phyloP scores from a whole-genome alignment of 2,797 vertebrate genomes.

The Ctenopoma multispine region DNA sequence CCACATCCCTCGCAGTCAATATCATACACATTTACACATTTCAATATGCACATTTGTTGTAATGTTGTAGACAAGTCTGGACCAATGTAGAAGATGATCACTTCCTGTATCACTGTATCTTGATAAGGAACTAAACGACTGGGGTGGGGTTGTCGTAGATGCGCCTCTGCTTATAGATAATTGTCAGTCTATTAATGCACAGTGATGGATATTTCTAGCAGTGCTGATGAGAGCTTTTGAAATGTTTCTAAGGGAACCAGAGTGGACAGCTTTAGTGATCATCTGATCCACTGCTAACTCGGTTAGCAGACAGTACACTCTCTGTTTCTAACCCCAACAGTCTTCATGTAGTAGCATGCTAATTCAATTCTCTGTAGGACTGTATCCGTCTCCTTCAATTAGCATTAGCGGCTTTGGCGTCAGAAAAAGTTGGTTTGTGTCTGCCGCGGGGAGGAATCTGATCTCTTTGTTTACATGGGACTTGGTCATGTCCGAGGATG shows the following conservation, averaged over 20 bases:
- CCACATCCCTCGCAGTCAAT: no score
- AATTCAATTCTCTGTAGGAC: conserved; percentile 48
- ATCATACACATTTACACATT: no score
- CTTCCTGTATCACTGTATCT: no score
- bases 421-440: conserved; percentile 15
- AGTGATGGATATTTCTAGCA: conserved; percentile 12
- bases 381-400: conserved; percentile 48
- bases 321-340: conserved; percentile 16
- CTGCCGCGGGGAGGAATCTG: conserved; percentile 6
- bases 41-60: conserved; percentile 4
- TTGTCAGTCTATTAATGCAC: background rate
- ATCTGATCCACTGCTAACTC: conserved; percentile 27
- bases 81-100: no score
- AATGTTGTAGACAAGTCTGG: no score
- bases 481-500: conserved; percentile 1
- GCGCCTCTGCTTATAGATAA: background rate
- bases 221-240: conserved; percentile 8
- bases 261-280: conserved; percentile 7
- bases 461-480: conserved; percentile 35
- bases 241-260: conserved; percentile 18
- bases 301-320: conserved; percentile 33
- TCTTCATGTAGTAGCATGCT: conserved; percentile 39
- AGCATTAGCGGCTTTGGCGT: conserved; percentile 41
- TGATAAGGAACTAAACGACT: no score
- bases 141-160: no score